Conservation (phyloP, 2,113 vertebrate species). For the Alouatta palliata region DNA sequence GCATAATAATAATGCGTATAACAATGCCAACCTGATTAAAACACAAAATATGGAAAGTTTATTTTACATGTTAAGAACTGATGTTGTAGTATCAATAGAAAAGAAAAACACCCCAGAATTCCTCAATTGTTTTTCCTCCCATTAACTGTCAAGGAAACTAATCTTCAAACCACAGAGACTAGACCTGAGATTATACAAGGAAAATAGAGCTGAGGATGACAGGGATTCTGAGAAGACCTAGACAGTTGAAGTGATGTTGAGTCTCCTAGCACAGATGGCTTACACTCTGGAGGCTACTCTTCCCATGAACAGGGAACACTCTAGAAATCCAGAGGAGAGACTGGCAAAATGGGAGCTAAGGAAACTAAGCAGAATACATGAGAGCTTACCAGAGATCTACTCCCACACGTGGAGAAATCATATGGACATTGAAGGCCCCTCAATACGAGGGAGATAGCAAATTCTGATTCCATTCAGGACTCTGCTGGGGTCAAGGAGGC, state of each 20-base stretch:
- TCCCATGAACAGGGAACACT: neutral
- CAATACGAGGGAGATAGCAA: neutral
- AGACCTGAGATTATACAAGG: neutral
- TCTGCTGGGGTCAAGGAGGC: neutral
- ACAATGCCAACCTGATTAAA: neutral
- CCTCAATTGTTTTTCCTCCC: neutral
- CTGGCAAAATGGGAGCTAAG: neutral
- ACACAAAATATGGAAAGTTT: neutral
- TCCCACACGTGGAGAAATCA: neutral
- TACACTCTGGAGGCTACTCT: neutral
- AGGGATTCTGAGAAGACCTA: neutral
- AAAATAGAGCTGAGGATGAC: neutral
- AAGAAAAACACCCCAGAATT: neutral
- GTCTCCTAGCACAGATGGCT: neutral
- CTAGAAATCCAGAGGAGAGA: neutral
- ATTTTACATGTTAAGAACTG: slow-evolving; percentile 23
- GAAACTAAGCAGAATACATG: neutral
- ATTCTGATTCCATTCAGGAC: neutral
- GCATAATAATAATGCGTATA: neutral
- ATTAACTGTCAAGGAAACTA: slow-evolving; percentile 9
- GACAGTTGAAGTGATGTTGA: neutral
- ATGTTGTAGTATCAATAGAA: neutral
- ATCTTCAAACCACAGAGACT: neutral
- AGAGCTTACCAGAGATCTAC: neutral
- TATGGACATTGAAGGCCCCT: neutral